Evolutionary conservation across 2,797 vertebrate genomes (phyloP).

Genomic region (Acanthurus leucopareius): DNA sequence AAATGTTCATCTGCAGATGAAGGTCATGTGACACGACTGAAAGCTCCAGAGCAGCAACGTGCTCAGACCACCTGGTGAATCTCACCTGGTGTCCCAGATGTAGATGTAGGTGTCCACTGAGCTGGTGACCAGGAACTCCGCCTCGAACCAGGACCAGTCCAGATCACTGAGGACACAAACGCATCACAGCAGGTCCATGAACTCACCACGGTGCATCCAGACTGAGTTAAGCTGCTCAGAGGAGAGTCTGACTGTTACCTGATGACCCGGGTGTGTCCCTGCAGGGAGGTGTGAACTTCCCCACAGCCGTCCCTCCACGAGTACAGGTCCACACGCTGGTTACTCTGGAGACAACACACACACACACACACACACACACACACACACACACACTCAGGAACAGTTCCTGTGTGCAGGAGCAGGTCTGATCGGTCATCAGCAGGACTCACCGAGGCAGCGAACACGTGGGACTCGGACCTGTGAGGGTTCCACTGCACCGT

Average conservation of each 20-base stretch:
- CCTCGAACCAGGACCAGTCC: conserved; percentile 98
- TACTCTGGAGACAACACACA: conserved; percentile 88
- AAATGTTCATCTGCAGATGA: too few species aligned
- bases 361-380: background rate
- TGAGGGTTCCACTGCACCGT: conserved; percentile 98
- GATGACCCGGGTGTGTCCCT: conserved; percentile 97
- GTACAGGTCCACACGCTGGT: conserved; percentile 96
- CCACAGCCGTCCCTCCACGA: conserved; percentile 94
- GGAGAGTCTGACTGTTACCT: conserved; percentile 83
- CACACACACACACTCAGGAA: conserved; percentile 3
- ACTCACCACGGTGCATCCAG: background rate
- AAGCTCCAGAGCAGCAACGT: too few species aligned
- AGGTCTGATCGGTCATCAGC: too few species aligned
- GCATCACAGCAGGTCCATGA: background rate
- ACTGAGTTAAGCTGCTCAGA: background rate
- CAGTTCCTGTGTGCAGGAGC: too few species aligned
- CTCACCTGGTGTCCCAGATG: conserved; percentile 98
- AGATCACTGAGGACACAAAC: conserved; percentile 87
- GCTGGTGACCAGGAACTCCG: conserved; percentile 95
- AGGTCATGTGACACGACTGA: background rate
- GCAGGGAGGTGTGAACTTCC: conserved; percentile 92
- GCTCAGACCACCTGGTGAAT: background rate
- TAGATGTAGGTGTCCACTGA: conserved; percentile 99
- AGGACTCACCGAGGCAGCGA: conserved; percentile 94
- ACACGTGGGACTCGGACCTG: conserved; percentile 88